Evolutionary conservation across 2,113 vertebrate species (phyloP).

Genomic region (Asarcornis scutulata): DNA sequence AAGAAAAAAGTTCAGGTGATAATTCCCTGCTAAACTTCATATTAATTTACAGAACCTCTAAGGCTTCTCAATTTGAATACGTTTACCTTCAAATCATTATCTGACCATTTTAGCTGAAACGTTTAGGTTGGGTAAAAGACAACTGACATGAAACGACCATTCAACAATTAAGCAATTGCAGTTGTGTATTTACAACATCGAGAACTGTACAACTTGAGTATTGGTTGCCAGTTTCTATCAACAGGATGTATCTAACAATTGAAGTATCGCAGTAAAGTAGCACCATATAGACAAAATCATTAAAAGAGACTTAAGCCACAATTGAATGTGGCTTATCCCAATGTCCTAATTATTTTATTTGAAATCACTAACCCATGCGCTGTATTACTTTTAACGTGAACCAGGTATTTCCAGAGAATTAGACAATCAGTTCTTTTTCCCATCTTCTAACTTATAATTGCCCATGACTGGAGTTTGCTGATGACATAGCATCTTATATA

Average conservation of each 20-base stretch:
- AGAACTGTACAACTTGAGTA: neutral
- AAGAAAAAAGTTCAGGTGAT: neutral
- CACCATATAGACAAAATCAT: neutral
- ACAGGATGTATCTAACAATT: too few relatives aligned
- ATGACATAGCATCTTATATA: neutral
- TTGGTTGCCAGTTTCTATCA: neutral
- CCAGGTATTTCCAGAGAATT: neutral
- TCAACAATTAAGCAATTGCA: neutral
- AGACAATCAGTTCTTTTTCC: neutral
- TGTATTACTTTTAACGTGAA: neutral
- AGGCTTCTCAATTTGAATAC: neutral
- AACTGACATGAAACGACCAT: neutral
- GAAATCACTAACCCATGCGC: neutral
- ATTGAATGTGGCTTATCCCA: neutral
- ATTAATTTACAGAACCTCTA: neutral
- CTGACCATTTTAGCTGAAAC: neutral
- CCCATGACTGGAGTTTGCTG: neutral
- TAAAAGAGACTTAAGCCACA: neutral
- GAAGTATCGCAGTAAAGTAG: neutral
- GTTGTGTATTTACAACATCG: too few relatives aligned
- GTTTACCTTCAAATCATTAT: neutral
- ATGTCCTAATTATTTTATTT: neutral
- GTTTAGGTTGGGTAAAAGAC: neutral
- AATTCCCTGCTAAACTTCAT: neutral
- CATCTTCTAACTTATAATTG: neutral